Percentiles rank a stretch among this genome's conserved stretches.
Conservation (phyloP, 2,888 invertebrate genomes). For the Mylabris sibirica region DNA sequence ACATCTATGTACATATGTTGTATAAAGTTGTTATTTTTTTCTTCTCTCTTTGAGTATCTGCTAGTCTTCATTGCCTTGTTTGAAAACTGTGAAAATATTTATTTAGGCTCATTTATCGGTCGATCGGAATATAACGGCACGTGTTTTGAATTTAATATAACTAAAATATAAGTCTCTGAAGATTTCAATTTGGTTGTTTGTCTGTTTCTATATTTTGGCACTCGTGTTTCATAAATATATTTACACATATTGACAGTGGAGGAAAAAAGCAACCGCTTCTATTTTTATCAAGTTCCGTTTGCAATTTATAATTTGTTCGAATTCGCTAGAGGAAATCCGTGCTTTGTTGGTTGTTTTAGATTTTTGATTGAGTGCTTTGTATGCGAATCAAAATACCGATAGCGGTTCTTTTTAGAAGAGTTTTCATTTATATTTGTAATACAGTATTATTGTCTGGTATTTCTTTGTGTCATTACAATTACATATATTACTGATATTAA, state of each 20-base stretch:
- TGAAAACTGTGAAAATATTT: constrained; percentile 23
- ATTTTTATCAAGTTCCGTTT: not conserved
- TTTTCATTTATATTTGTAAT: not conserved
- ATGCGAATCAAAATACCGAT: not conserved
- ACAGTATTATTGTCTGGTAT: not conserved
- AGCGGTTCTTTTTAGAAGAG: not conserved
- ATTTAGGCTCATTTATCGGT: constrained; percentile 29
- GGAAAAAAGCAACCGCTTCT: not conserved
- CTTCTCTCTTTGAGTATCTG: not conserved
- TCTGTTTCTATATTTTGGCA: not conserved
- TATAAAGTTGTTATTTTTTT: not conserved
- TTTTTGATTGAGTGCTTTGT: not conserved
- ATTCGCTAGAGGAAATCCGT: not conserved
- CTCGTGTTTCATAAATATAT: not conserved
- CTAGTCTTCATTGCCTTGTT: too few species aligned
- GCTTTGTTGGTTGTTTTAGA: not conserved
- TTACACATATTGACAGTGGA: not conserved
- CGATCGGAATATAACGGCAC: constrained; percentile 19
- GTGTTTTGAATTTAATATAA: constrained; percentile 27
- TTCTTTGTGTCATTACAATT: not conserved
- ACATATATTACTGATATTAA: too few species aligned
- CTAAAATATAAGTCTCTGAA: constrained; percentile 20
- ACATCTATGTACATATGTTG: not conserved
- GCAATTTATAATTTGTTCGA: not conserved
- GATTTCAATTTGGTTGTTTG: constrained; percentile 13